Evolutionary conservation across 2,113 vertebrate species (phyloP).

Genomic region (Dipodomys spectabilis): DNA sequence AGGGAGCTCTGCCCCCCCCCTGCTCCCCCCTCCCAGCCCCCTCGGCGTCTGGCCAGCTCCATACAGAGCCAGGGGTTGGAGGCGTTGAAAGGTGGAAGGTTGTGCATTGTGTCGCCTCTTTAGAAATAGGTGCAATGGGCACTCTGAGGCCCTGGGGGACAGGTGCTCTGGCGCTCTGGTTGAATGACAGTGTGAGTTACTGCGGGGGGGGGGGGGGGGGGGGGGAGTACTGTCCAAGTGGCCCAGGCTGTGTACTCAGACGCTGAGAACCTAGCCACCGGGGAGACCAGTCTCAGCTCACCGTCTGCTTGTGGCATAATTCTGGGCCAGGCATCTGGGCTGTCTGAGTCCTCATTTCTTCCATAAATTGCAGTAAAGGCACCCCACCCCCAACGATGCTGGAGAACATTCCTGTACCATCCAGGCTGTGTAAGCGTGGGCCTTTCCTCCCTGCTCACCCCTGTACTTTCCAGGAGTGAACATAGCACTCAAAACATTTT

Average conservation of each 20-base stretch:
- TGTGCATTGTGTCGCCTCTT: constrained; percentile 46
- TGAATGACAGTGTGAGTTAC: neutral
- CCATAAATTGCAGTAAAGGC: neutral
- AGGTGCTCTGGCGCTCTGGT: neutral
- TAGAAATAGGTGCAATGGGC: constrained; percentile 51
- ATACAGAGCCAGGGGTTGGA: neutral
- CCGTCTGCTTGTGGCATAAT: neutral
- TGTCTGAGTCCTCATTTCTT: neutral
- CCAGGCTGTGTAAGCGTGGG: neutral
- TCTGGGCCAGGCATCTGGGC: neutral
- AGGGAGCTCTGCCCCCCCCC: neutral
- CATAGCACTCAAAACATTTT: neutral
- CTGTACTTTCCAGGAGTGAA: neutral
- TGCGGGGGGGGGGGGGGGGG: neutral
- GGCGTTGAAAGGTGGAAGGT: constrained; percentile 6
- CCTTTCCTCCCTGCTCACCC: neutral
- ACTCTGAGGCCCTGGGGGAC: constrained; percentile 16
- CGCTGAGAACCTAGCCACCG: neutral
- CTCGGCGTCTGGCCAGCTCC: constrained; percentile 51
- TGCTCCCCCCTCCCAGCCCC: neutral
- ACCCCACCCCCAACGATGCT: neutral
- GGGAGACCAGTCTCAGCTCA: neutral
- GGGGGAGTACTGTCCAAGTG: neutral
- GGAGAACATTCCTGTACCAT: neutral
- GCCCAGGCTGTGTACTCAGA: neutral